phyloP scores from a whole-genome alignment of 2,888 invertebrate species.

The Caenorhabditis imperialis region DNA sequence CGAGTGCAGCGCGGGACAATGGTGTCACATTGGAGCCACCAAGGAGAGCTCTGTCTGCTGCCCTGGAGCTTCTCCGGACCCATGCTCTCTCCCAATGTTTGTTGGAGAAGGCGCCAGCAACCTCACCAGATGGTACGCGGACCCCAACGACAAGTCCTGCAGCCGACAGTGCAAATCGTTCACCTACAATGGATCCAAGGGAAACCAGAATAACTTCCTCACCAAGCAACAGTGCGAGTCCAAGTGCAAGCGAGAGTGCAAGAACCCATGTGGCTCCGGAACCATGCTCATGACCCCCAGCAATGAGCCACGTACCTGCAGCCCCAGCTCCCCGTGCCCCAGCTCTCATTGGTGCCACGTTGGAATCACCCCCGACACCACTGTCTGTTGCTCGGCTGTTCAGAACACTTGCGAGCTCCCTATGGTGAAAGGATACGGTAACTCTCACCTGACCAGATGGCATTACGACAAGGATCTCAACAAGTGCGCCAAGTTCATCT shows the following conservation, averaged over 20 bases:
- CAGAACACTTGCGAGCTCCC: constrained; percentile 68
- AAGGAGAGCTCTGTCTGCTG: constrained; percentile 74
- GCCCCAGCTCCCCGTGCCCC: constrained; percentile 66
- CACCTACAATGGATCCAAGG: constrained; percentile 73
- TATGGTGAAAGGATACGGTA: constrained; percentile 68
- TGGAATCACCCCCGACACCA: constrained; percentile 73
- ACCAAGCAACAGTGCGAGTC: constrained; percentile 74
- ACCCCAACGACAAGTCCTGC: constrained; percentile 73
- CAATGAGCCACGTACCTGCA: constrained; percentile 68
- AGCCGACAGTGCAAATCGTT: constrained; percentile 73
- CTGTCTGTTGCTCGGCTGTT: constrained; percentile 76
- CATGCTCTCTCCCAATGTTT: constrained; percentile 72
- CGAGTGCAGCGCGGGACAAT: constrained; percentile 68
- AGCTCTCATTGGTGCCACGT: constrained; percentile 75
- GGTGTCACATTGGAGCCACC: constrained; percentile 76
- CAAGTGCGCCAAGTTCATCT: constrained; percentile 73
- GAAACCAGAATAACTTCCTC: constrained; percentile 77
- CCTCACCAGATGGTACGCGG: constrained; percentile 75
- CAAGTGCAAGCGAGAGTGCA: constrained; percentile 63
- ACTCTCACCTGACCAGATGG: constrained; percentile 63
- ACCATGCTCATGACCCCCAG: constrained; percentile 66
- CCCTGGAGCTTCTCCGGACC: constrained; percentile 70
- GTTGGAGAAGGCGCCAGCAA: constrained; percentile 72
- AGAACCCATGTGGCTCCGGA: constrained; percentile 75
- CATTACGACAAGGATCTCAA: constrained; percentile 62